These are phyloP conservation scores for Melitaea athalia DNA, from an alignment of 2,888 invertebrate genomes.

Conservation along the genomic window DNA sequence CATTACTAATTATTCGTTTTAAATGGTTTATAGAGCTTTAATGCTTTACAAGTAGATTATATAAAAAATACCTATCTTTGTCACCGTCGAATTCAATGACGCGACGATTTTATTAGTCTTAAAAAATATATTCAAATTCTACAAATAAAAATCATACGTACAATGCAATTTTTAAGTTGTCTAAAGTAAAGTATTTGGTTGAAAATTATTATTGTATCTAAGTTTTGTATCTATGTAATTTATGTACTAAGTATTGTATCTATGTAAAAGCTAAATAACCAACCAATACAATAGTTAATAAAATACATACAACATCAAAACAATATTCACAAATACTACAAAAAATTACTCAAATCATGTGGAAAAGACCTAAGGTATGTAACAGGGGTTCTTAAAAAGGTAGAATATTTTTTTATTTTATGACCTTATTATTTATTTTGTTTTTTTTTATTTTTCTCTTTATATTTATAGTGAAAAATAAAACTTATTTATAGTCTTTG, in stretches of 20 bases:
- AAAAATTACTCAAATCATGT: too few species aligned
- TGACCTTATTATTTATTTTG: too few species aligned
- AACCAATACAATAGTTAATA: too few species aligned
- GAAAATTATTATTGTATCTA: not conserved
- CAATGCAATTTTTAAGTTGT: not conserved
- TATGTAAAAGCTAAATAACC: too few species aligned
- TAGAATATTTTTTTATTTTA: not conserved
- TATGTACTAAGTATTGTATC: too few species aligned
- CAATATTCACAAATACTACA: too few species aligned
- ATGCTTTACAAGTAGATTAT: conserved; percentile 10
- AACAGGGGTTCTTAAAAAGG: not conserved
- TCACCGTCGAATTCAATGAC: conserved; percentile 37
- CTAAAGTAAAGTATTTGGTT: not conserved
- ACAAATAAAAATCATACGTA: not conserved
- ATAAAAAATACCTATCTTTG: conserved; percentile 27
- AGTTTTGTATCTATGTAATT: too few species aligned
- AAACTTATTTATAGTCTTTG: too few species aligned
- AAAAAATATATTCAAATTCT: conserved; percentile 9
- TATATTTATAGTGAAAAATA: too few species aligned
- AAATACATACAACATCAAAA: too few species aligned
- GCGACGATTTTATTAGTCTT: conserved; percentile 34
- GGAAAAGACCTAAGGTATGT: not conserved
- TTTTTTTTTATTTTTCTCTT: too few species aligned
- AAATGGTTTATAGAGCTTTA: not conserved
- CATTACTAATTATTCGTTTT: not conserved